Evolutionary conservation across 2,797 vertebrate genomes (phyloP), one percentile per base, ranked within the genome.

Genomic region (Platyrinchus mystaceus): DNA sequence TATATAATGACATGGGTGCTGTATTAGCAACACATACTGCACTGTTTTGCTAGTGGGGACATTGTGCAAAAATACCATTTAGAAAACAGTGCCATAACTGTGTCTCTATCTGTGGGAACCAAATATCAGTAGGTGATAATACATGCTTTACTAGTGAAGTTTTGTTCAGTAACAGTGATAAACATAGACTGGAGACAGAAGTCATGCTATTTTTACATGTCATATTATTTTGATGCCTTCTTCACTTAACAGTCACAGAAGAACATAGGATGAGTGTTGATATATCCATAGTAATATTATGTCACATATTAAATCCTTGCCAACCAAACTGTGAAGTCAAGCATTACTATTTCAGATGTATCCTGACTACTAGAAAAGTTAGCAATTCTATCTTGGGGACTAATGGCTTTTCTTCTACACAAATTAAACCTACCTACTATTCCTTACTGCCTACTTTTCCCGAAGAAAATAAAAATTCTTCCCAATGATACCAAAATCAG

Each of bases 201-300:
- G 77, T 52, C 63, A 36, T 73, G 66, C 85, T 88, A 84, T 89
- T 94, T 96, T 95, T 92, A 59, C 1, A 9, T 84, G 56, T 56
- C 5, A 5, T 24, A 56, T 71, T 84, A 93, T 95, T 94, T 94
- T 95, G 87, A 84, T 88, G 62, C 66, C 55, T 96, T 91, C 89
- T 74, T 83, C 43, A 55, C n/a, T 93, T 86, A 71, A 81, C 13
- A 39, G 83, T 59, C 47, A 62, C 58, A 78, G 46, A 66, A 43
- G 36, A 75, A 84, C 0, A 84, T 34, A 53, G 41, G 41, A 95
- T 84, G 39, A 68, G 46, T 90, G 89, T 86, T 91, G 87, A 86
- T 94, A 89, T 71, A 91, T 66, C 73, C 73, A 55, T 34, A 79
- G 39, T 86, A 94, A 60, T 95, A 86, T 80, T 91, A 70, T 95